phyloP scores from a whole-genome alignment of 2,797 vertebrate genomes.

The Glossophaga mutica region DNA sequence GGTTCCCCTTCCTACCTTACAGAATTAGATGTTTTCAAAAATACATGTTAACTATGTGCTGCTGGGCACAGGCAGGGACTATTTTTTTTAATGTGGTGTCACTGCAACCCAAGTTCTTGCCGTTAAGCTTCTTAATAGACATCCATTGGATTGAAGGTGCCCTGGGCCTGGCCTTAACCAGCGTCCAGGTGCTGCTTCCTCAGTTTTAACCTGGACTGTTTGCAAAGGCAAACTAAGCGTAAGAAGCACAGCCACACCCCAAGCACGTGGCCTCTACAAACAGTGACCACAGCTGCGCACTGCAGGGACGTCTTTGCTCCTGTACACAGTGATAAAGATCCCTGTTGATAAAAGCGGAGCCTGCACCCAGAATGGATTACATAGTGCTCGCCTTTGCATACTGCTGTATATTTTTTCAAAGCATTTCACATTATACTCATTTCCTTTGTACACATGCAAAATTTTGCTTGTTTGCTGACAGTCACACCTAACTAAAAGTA shows the following conservation, averaged over 20 bases:
- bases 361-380: conserved; percentile 41
- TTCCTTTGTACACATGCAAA: conserved; percentile 40
- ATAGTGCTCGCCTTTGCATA: neutral
- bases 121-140: neutral
- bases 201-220: neutral
- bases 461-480: neutral
- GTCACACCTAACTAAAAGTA: conserved; percentile 15
- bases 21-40: conserved; percentile 2
- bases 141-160: neutral
- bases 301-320: conserved; percentile 23
- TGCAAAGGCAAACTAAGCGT: conserved; percentile 40
- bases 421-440: neutral
- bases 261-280: conserved; percentile 53
- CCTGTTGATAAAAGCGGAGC: conserved; percentile 28
- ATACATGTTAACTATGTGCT: neutral
- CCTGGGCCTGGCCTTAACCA: neutral
- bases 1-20: neutral
- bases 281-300: conserved; percentile 37
- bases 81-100: neutral
- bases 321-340: conserved; percentile 42
- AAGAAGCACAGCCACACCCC: conserved; percentile 30
- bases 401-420: conserved; percentile 19
- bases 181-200: neutral
- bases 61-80: neutral
- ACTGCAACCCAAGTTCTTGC: neutral